Evolutionary conservation across 2,888 invertebrate species (phyloP).

Genomic region (Stomorhina lunata): DNA sequence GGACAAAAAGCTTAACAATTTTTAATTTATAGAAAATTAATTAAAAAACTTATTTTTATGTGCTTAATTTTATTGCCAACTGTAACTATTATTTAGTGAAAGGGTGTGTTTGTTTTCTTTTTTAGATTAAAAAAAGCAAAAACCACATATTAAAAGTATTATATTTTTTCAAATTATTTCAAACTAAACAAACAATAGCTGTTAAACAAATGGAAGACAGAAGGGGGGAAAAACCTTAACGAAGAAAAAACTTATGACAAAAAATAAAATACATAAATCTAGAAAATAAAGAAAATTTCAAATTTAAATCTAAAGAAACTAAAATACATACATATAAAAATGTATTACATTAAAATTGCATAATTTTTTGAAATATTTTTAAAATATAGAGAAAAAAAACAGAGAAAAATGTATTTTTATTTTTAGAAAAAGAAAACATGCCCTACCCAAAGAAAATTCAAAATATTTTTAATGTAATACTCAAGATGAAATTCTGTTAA

Average conservation of each 20-base stretch:
- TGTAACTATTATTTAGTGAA: conserved; percentile 33
- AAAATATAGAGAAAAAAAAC: neutral
- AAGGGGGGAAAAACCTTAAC: neutral
- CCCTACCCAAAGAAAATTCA: conserved; percentile 40
- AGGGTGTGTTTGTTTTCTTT: conserved; percentile 52
- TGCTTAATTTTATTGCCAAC: neutral
- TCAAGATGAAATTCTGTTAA: neutral
- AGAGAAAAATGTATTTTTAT: conserved; percentile 12
- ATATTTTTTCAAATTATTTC: conserved; percentile 5
- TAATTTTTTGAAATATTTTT: conserved; percentile 32
- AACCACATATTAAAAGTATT: conserved; percentile 38
- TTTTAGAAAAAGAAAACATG: conserved; percentile 33
- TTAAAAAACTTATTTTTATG: too few relatives aligned
- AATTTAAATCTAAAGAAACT: neutral
- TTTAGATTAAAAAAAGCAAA: conserved; percentile 14
- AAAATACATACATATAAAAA: neutral
- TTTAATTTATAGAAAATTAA: neutral
- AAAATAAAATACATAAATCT: neutral
- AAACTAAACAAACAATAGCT: conserved; percentile 28
- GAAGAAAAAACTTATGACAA: neutral
- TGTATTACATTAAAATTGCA: conserved; percentile 30
- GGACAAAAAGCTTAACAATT: too few relatives aligned
- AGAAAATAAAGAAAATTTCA: neutral
- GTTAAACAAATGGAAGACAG: neutral
- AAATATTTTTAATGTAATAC: conserved; percentile 1